Evolutionary conservation across 2,797 vertebrate genomes (phyloP), one percentile per base, ranked within the genome.

Genomic region (Mormyrus proboscirostris): DNA sequence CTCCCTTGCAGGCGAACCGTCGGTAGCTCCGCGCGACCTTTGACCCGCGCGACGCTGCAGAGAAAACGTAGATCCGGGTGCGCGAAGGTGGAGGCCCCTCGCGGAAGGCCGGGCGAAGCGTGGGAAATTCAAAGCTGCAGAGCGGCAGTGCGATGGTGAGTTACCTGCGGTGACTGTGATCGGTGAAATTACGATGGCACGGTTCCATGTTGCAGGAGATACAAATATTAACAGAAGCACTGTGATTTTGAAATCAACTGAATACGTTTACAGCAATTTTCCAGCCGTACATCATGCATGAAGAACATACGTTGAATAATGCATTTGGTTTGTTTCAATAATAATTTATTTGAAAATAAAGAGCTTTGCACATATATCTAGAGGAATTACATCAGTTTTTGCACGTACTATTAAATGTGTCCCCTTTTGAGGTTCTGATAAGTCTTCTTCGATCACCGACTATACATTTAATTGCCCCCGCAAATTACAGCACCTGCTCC

Each of bases 1-100:
- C 94, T 92, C 94, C 92, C 88, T 84, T 49, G 88, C 8, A 88
- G 87, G 82, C 91, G 90, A 92, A 91, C 93, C 91, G 90, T 90
- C 92, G 91, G 91, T 94, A 91, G 92, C 92, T 92, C 93, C 93
- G 49, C 89, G 88, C 93, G 85, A 95, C 94, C 94, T 94, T 95
- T 95, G 92, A 91, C 93, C 94, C 86, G 9, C 14, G 0, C 89
- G 85, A 92, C 92, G 92, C 89, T 76, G 50, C 90, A 91, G 47
- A 12, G 49, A 83, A 89, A 89, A 88, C 91, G 53, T 88, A 89
- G 41, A 91, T 88, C 89, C 88, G 88, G 69, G n/a, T 59, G 88
- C 57, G 6, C 12, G 57, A n/a, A 47, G 41, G 33, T 7, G 29
- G 33, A 25, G 5, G 16, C 33, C 8, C 59, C 22, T 2, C 53